Evolutionary conservation across 2,797 vertebrate species (phyloP).

Genomic region (Spondyliosoma cantharus): DNA sequence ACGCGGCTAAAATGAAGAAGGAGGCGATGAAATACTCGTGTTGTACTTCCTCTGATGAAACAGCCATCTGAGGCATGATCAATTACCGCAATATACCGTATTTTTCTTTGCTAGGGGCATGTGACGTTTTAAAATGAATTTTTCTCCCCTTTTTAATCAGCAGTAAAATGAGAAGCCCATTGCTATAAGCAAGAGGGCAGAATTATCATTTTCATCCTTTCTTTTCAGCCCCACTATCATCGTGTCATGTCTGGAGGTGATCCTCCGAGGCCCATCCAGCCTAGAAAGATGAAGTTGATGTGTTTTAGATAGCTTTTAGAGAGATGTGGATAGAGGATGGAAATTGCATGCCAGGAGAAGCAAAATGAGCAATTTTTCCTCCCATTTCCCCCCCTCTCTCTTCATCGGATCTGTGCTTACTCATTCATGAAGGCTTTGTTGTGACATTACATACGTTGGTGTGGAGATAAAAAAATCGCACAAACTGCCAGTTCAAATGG

Average conservation of each 20-base stretch:
- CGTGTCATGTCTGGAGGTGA: conserved; percentile 70
- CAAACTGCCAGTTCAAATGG: conserved; percentile 41
- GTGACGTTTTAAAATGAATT: conserved; percentile 38
- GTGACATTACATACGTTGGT: conserved; percentile 67
- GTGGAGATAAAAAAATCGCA: conserved; percentile 47
- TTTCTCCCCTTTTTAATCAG: conserved; percentile 58
- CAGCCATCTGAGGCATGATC: conserved; percentile 67
- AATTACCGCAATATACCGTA: conserved; percentile 62
- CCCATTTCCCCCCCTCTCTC: conserved; percentile 64
- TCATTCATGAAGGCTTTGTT: conserved; percentile 80
- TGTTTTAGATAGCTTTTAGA: conserved; percentile 76
- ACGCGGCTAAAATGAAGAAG: conserved; percentile 63
- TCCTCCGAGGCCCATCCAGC: conserved; percentile 70
- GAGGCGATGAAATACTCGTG: conserved; percentile 61
- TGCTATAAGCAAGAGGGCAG: conserved; percentile 56
- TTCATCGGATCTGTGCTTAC: conserved; percentile 68
- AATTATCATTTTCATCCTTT: conserved; percentile 72
- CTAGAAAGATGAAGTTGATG: conserved; percentile 73
- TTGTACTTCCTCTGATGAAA: conserved; percentile 68
- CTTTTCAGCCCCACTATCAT: conserved; percentile 48
- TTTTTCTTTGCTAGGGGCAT: conserved; percentile 66
- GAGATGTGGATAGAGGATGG: conserved; percentile 68
- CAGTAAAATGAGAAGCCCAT: conserved; percentile 43
- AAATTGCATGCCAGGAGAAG: conserved; percentile 75
- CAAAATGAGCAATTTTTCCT: conserved; percentile 77